These are phyloP conservation scores for Phoronis australis DNA, from an alignment of 2,888 invertebrate genomes.

Conservation along the genomic window DNA sequence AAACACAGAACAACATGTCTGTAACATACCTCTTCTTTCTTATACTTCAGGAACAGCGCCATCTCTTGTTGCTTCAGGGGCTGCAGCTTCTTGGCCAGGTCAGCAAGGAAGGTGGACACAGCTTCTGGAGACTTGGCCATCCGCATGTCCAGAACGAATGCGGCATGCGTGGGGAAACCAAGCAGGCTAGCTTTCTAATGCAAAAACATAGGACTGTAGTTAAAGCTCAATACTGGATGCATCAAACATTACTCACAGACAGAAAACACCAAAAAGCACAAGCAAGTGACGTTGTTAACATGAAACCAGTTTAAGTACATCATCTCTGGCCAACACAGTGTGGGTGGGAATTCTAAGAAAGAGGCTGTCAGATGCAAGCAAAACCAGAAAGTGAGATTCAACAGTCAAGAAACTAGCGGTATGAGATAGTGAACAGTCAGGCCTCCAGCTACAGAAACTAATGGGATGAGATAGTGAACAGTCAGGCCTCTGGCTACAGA, in stretches of 20 bases:
- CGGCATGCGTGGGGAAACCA: constrained; percentile 54
- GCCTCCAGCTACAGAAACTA: no score
- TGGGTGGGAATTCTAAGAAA: no score
- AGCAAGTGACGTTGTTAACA: no score
- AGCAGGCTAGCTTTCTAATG: constrained; percentile 53
- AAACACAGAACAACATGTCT: no score
- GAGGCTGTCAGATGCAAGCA: no score
- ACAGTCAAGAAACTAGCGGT: no score
- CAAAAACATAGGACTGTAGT: constrained; percentile 4
- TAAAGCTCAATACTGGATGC: not conserved
- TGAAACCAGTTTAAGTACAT: no score
- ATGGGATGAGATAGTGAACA: no score
- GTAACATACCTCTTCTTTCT: constrained; percentile 52
- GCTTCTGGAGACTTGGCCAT: constrained; percentile 55
- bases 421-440: no score
- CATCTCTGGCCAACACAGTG: no score
- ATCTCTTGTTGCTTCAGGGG: constrained; percentile 52
- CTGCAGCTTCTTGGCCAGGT: constrained; percentile 50
- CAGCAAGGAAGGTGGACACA: constrained; percentile 52
- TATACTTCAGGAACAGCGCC: constrained; percentile 50
- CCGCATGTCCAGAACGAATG: constrained; percentile 54
- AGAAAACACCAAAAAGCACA: not conserved
- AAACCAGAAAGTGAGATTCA: no score
- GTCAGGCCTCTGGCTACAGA: no score
- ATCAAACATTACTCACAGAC: not conserved